These are phyloP conservation scores for Melipona beecheii DNA, from an alignment of 2,888 invertebrate genomes.

Conservation along the genomic window DNA sequence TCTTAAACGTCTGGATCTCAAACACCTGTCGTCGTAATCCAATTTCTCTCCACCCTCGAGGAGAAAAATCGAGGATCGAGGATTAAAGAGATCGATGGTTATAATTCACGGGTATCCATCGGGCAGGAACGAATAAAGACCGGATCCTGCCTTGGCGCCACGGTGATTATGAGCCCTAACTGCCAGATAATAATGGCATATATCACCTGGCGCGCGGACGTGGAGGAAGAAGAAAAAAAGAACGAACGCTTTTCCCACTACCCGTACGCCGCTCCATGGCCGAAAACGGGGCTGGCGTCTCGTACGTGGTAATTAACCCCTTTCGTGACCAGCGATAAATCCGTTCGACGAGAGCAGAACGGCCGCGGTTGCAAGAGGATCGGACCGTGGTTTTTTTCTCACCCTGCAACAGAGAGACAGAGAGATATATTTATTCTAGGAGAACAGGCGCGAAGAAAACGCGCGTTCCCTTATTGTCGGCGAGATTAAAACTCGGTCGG, in stretches of 20 bases:
- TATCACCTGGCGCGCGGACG: conserved; percentile 59
- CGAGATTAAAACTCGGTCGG: conserved; percentile 38
- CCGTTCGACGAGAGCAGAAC: conserved; percentile 45
- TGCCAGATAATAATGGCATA: conserved; percentile 65
- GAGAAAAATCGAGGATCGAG: conserved; percentile 32
- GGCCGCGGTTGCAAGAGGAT: conserved; percentile 12
- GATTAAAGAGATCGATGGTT: conserved; percentile 52
- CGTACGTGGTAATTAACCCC: conserved; percentile 54
- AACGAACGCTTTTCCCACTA: conserved; percentile 36
- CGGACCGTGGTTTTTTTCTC: conserved; percentile 10
- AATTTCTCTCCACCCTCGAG: conserved; percentile 52
- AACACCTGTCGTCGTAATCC: conserved; percentile 58
- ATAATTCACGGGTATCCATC: conserved; percentile 54
- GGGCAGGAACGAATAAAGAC: conserved; percentile 46
- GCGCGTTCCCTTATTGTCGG: conserved; percentile 13
- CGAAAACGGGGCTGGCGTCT: conserved; percentile 14
- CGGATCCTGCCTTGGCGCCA: conserved; percentile 65
- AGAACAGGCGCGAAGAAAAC: not conserved
- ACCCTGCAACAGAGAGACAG: not conserved
- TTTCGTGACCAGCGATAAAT: conserved; percentile 52
- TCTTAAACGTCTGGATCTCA: not conserved
- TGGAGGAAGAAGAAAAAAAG: conserved; percentile 13
- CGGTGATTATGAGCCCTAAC: conserved; percentile 66
- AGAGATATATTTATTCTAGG: not conserved
- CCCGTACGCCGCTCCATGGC: conserved; percentile 14